Base-by-base conservation (phyloP, 2,113 vertebrate species). In the Labeo catla region DNA sequence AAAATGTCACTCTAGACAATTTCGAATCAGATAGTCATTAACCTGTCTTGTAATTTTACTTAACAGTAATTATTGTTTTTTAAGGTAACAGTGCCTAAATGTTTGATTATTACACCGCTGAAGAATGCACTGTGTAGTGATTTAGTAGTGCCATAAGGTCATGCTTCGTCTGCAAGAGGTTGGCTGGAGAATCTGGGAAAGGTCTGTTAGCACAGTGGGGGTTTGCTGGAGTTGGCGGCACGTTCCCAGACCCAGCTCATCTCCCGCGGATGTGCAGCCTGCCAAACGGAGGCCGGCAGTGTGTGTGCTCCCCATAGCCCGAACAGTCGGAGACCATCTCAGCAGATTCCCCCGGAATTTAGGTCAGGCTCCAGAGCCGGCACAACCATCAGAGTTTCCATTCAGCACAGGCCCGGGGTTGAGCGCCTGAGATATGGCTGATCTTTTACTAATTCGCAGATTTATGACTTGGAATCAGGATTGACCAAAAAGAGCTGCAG, bases 211-310 rank as follows among this genome's bases (percentile, higher is more conserved):
- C 92, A 92, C 93, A n/a, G 90, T 89, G 89, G 93, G 92, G 80
- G 93, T 91, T 86, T 72, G 90, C 91, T 92, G 91, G 91, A 93
- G 90, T 93, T 91, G 91, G 92, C 88, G 63, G 90, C 89, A 91
- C 89, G 91, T 94, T 94, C 93, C 93, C 91, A 93, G 92, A 93
- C 93, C 92, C 91, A 88, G 91, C 92, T 89, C 93, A 94, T 94
- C 89, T 16, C 88, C 91, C 90, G 89, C 87, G 87, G 92, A 91
- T 91, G 89, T 92, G 90, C 89, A 16, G 85, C 89, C 92, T 93
- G 92, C 93, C 93, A 94, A 93, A 93, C 92, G 90, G 89, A 91
- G 92, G 91, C 90, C 89, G 89, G 90, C 90, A 91, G 91, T 93
- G 92, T 94, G 93, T 88, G 89, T 91, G 91, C 92, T 93, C 92